These are phyloP conservation scores for Coranthus polyacanthus DNA, from an alignment of 2,797 vertebrate species.

Conservation along the genomic window DNA sequence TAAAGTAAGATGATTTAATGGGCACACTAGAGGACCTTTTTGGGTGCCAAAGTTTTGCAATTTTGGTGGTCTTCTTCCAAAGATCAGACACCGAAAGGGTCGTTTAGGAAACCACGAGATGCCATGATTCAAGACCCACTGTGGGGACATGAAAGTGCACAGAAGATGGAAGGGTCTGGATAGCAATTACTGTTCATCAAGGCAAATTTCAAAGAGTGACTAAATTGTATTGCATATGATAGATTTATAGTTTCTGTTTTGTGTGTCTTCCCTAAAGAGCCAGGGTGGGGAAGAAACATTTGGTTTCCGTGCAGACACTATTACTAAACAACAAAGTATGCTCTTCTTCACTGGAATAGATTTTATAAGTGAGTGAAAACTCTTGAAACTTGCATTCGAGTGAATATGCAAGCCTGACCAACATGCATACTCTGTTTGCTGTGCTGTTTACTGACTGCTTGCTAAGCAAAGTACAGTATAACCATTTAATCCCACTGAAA, in stretches of 20 bases:
- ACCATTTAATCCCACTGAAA: constrained; percentile 70
- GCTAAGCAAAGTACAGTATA: constrained; percentile 48
- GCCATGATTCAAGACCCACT: constrained; percentile 77
- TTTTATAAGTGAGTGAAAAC: constrained; percentile 44
- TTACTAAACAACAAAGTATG: constrained; percentile 45
- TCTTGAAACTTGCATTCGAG: constrained; percentile 62
- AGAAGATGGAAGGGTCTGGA: constrained; percentile 70
- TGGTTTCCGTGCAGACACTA: constrained; percentile 59
- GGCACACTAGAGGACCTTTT: constrained; percentile 74
- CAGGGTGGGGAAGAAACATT: constrained; percentile 51
- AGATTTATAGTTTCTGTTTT: constrained; percentile 73
- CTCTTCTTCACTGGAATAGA: constrained; percentile 36
- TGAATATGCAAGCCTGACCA: constrained; percentile 59
- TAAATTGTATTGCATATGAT: constrained; percentile 67
- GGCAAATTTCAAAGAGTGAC: constrained; percentile 75
- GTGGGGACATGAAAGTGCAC: constrained; percentile 80
- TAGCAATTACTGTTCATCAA: constrained; percentile 79
- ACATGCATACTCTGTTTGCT: constrained; percentile 76
- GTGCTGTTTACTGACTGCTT: constrained; percentile 72
- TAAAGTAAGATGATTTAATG: constrained; percentile 85
- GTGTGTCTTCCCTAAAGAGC: constrained; percentile 68
- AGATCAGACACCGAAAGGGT: constrained; percentile 75
- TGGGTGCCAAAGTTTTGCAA: constrained; percentile 77
- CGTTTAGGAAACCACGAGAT: constrained; percentile 77
- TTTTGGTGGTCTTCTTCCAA: constrained; percentile 84